Conservation (phyloP, 2,113 vertebrate species). For the Antechinus flavipes region DNA sequence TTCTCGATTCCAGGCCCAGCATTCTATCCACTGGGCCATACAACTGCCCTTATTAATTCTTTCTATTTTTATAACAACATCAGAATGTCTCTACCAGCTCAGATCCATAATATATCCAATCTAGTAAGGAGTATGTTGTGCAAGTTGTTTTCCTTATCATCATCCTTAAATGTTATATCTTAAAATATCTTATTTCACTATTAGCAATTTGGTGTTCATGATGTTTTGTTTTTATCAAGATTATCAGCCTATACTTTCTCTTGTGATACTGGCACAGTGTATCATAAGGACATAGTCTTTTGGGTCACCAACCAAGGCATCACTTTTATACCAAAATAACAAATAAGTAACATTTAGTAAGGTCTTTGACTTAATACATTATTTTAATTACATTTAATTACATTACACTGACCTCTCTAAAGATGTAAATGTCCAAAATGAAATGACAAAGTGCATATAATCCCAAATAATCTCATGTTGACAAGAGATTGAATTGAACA, state of each 20-base stretch:
- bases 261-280: background rate
- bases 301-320: background rate
- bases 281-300: background rate
- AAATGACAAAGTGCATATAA: background rate
- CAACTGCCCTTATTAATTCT: background rate
- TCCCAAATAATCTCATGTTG: background rate
- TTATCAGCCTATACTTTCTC: background rate
- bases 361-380: background rate
- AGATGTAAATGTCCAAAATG: background rate
- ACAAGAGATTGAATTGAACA: background rate
- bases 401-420: background rate
- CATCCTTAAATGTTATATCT: background rate
- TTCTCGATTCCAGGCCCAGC: background rate
- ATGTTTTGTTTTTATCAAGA: background rate
- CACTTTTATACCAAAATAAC: background rate
- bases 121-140: background rate
- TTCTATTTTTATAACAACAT: background rate
- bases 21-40: background rate
- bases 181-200: background rate
- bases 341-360: background rate
- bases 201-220: background rate
- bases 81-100: background rate
- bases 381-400: background rate
- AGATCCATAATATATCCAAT: background rate
- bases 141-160: background rate